These are phyloP conservation scores for Chironomus riparius DNA, from an alignment of 2,888 invertebrate genomes.

Conservation along the genomic window DNA sequence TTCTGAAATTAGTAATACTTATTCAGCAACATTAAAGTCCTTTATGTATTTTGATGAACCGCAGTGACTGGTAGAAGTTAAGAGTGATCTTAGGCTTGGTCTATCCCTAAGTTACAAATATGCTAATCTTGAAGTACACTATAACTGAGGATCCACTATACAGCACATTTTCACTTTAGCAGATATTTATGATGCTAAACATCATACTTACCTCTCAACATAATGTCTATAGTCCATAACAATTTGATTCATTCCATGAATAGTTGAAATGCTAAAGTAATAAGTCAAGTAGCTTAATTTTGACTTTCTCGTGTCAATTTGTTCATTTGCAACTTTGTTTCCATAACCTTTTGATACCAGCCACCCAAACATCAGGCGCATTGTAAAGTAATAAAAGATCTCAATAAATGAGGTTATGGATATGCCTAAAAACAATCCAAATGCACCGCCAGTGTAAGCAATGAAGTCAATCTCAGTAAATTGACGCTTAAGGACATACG, in stretches of 20 bases:
- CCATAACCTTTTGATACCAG: too few species aligned
- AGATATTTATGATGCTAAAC: too few species aligned
- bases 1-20: background rate
- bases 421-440: background rate
- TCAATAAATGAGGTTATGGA: background rate
- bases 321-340: background rate
- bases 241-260: conserved; percentile 3
- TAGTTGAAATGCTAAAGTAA: background rate
- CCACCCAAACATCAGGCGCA: background rate
- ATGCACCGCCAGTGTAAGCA: background rate
- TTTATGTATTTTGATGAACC: too few species aligned
- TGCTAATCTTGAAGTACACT: too few species aligned
- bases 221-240: background rate
- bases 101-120: too few species aligned
- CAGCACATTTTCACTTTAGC: too few species aligned
- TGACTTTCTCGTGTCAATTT: background rate
- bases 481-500: background rate
- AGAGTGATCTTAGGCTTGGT: too few species aligned
- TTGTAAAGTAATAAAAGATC: background rate
- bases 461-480: background rate
- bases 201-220: background rate
- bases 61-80: too few species aligned
- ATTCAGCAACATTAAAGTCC: too few species aligned
- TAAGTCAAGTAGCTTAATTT: background rate
- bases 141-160: too few species aligned